Conservation (phyloP, 1,140 invertebrate species). For the Cydia pomonella region DNA sequence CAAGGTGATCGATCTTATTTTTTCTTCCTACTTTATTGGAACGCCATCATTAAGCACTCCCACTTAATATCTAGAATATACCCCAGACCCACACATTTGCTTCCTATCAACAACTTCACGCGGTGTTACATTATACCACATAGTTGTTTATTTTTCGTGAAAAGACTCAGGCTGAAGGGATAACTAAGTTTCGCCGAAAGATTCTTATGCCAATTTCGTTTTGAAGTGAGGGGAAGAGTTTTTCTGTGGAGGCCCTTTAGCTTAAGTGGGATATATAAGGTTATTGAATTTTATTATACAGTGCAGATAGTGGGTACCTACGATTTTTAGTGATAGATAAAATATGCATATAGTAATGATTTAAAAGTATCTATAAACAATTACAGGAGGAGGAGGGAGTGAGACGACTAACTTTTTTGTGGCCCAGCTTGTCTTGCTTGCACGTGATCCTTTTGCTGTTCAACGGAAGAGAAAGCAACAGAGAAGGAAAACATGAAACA, state of each 20-base stretch:
- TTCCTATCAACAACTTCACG: conserved; percentile 6
- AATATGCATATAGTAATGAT: too few relatives aligned
- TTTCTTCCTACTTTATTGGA: neutral
- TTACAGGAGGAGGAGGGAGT: too few relatives aligned
- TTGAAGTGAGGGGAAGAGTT: conserved; percentile 5
- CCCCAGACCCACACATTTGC: neutral
- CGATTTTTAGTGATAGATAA: too few relatives aligned
- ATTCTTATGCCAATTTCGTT: conserved; percentile 11
- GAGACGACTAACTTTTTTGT: neutral
- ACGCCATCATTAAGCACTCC: neutral
- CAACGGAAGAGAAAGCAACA: too few relatives aligned
- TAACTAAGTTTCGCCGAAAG: conserved; percentile 17
- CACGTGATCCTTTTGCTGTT: too few relatives aligned
- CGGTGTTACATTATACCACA: neutral
- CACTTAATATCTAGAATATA: conserved; percentile 5
- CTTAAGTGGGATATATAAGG: neutral
- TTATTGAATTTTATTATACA: neutral
- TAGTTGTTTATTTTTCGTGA: conserved; percentile 26
- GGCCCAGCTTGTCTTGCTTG: too few relatives aligned
- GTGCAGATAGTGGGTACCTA: too few relatives aligned
- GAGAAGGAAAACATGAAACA: too few relatives aligned
- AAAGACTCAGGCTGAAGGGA: neutral
- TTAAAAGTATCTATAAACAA: too few relatives aligned
- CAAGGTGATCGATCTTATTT: conserved; percentile 6
- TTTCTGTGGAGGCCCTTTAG: neutral